Evolutionary conservation across 2,888 invertebrate species (phyloP).

Genomic region (Polietes domitor): DNA sequence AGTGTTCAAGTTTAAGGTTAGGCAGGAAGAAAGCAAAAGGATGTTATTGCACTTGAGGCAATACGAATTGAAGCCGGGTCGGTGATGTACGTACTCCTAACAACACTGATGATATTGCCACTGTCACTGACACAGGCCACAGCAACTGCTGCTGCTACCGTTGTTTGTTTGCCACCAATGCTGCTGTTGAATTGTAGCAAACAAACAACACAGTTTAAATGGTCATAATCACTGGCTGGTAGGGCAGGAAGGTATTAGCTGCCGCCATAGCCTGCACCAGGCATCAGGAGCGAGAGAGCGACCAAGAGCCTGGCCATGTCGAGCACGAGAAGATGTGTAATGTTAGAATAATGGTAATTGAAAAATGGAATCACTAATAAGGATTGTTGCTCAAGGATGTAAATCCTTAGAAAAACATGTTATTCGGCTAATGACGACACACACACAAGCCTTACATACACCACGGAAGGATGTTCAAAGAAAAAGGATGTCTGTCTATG

Average conservation of each 20-base stretch:
- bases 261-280: not conserved
- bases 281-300: too few species aligned
- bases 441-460: slow-evolving; percentile 24
- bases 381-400: slow-evolving; percentile 55
- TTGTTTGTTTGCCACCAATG: slow-evolving; percentile 28
- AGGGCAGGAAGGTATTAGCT: slow-evolving; percentile 32
- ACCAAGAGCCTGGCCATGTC: too few species aligned
- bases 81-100: slow-evolving; percentile 1
- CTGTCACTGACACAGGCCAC: slow-evolving; percentile 32
- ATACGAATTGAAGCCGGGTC: slow-evolving; percentile 47
- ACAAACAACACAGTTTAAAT: slow-evolving; percentile 60
- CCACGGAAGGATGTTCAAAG: slow-evolving; percentile 2
- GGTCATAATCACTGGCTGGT: slow-evolving; percentile 57
- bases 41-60: slow-evolving; percentile 63
- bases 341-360: slow-evolving; percentile 62
- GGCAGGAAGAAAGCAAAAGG: slow-evolving; percentile 54
- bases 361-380: slow-evolving; percentile 55
- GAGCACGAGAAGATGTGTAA: slow-evolving; percentile 21
- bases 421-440: slow-evolving; percentile 60
- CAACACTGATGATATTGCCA: not conserved
- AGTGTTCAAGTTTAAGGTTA: slow-evolving; percentile 63
- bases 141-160: slow-evolving; percentile 7
- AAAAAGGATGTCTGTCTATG: not conserved
- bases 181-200: slow-evolving; percentile 57
- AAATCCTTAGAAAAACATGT: slow-evolving; percentile 58